A percentile compares a stretch with the other conserved stretches of the same genome.
Evolutionary conservation across 1,140 invertebrate species (phyloP).

Genomic region (Meloidogyne exigua): DNA sequence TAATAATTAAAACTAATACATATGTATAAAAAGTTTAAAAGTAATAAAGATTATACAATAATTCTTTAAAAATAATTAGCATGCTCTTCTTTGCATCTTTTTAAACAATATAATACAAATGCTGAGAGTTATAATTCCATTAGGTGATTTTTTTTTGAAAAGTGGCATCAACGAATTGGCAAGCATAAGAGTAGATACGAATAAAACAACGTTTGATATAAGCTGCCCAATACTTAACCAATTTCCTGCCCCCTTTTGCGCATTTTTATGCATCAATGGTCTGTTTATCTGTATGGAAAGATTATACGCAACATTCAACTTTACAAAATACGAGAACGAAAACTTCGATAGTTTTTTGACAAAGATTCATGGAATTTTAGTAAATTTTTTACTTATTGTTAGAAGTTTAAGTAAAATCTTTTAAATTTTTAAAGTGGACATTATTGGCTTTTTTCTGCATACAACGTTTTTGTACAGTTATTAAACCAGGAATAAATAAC

Average conservation of each 20-base stretch:
- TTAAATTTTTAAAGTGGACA: conserved; percentile 7
- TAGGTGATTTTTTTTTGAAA: neutral
- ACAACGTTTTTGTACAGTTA: neutral
- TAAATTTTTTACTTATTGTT: neutral
- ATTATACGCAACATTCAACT: conserved; percentile 20
- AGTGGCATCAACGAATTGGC: neutral
- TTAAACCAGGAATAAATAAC: neutral
- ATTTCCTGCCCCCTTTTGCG: neutral
- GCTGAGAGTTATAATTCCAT: neutral
- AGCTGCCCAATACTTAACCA: neutral
- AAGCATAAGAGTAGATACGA: neutral
- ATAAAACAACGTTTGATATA: no score
- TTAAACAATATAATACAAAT: neutral
- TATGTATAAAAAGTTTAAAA: no score
- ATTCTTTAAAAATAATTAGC: neutral
- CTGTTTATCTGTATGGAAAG: conserved; percentile 17
- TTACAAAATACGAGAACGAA: conserved; percentile 27
- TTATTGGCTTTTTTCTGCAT: neutral
- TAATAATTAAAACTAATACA: neutral
- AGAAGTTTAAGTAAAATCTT: neutral
- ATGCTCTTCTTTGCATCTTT: neutral
- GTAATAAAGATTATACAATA: no score
- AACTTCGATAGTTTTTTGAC: neutral
- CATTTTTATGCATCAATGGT: conserved; percentile 17
- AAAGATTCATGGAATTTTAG: neutral